phyloP scores from a whole-genome alignment of 2,113 vertebrate genomes.

The Poicephalus gulielmi region DNA sequence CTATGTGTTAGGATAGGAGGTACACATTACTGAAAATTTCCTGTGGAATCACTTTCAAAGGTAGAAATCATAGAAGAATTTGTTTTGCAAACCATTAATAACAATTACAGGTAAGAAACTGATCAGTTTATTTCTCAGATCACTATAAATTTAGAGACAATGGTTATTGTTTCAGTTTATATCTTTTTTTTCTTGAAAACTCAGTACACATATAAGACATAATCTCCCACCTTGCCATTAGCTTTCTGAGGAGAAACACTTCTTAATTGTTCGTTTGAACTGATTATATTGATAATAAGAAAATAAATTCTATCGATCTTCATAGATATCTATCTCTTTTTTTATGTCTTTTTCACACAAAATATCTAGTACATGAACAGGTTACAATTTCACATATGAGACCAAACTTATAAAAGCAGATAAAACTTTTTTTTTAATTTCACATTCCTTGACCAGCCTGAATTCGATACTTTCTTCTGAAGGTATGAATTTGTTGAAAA shows the following conservation, averaged over 20 bases:
- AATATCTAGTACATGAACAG: neutral
- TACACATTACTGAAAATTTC: neutral
- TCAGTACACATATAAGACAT: neutral
- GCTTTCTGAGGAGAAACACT: neutral
- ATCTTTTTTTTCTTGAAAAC: neutral
- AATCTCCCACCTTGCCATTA: neutral
- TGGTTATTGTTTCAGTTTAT: neutral
- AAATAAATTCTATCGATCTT: neutral
- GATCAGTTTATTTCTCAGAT: neutral
- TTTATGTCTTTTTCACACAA: neutral
- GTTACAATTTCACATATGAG: neutral
- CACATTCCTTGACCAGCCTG: neutral
- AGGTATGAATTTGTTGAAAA: neutral
- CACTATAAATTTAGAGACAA: neutral
- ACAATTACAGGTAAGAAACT: neutral
- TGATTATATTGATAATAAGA: neutral
- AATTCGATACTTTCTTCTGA: neutral
- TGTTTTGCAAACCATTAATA: neutral
- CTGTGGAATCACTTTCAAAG: neutral
- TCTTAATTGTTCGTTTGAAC: neutral
- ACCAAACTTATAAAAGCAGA: neutral
- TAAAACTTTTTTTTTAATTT: neutral
- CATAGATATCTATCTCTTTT: neutral
- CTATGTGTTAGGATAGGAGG: neutral
- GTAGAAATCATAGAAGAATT: neutral